Percentiles rank a stretch among this genome's conserved stretches.
phyloP scores from a whole-genome alignment of 2,888 invertebrate species.

The Serripes groenlandicus region DNA sequence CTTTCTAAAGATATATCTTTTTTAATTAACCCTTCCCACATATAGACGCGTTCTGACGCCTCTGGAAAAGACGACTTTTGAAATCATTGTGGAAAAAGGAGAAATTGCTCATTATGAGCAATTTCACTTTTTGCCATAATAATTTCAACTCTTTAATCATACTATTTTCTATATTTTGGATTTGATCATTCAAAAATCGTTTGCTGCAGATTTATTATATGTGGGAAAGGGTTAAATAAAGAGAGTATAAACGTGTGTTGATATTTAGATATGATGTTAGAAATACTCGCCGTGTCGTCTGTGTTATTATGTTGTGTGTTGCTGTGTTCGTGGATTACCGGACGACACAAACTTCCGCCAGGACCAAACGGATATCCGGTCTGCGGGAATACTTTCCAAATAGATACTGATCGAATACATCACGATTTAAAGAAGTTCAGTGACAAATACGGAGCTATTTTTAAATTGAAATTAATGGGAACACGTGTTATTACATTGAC shows the following conservation, averaged over 20 bases:
- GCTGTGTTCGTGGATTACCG: slow-evolving; percentile 23
- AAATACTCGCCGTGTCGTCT: not conserved
- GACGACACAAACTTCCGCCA: slow-evolving; percentile 36
- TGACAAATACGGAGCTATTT: slow-evolving; percentile 55
- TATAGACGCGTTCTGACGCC: too few species aligned
- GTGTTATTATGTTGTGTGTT: slow-evolving; percentile 10
- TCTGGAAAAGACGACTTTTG: too few species aligned
- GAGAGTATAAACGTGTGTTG: too few species aligned
- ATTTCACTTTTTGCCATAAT: not conserved
- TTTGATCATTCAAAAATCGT: too few species aligned
- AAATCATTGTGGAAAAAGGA: not conserved
- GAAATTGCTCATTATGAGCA: not conserved
- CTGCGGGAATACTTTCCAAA: slow-evolving; percentile 58
- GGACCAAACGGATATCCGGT: slow-evolving; percentile 53
- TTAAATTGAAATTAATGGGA: slow-evolving; percentile 44
- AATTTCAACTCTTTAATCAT: not conserved
- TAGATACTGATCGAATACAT: slow-evolving; percentile 46
- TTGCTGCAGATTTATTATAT: too few species aligned
- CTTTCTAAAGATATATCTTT: too few species aligned
- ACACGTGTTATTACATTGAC: slow-evolving; percentile 46
- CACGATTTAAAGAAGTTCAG: slow-evolving; percentile 41
- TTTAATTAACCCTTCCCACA: too few species aligned
- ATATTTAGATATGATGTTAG: slow-evolving; percentile 20
- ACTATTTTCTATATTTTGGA: too few species aligned
- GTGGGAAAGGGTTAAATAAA: too few species aligned